Evolutionary conservation across 2,113 vertebrate genomes (phyloP).

Genomic region (Anolis sagrei): DNA sequence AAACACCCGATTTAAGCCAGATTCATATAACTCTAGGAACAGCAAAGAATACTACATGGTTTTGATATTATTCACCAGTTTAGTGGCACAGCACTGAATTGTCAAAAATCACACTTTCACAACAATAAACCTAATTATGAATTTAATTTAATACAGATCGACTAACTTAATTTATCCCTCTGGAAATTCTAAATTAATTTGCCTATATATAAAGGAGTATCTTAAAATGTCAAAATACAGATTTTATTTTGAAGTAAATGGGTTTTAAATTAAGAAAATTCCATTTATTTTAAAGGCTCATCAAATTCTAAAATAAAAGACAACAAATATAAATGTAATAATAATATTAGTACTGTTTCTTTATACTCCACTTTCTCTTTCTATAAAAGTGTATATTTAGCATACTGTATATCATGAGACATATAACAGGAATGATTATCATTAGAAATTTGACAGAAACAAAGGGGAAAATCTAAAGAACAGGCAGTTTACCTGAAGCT

Average conservation of each 20-base stretch:
- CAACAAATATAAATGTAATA: neutral
- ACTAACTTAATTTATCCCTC: neutral
- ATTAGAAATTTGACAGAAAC: neutral
- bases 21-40: neutral
- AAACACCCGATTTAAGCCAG: accelerated
- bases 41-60: neutral
- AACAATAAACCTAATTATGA: neutral
- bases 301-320: neutral
- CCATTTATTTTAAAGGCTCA: neutral
- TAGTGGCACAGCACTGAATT: accelerated
- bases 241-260: neutral
- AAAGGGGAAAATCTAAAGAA: neutral
- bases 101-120: accelerated
- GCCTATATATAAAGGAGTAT: accelerated
- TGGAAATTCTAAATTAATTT: slow-evolving; percentile 18
- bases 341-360: too few species aligned
- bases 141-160: neutral
- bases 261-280: neutral
- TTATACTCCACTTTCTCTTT: too few species aligned
- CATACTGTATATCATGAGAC: neutral
- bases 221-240: neutral
- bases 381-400: neutral
- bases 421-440: neutral
- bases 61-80: neutral
- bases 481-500: neutral